Base-by-base conservation (phyloP, 1,140 invertebrate species). In the Euborellia annulipes region DNA sequence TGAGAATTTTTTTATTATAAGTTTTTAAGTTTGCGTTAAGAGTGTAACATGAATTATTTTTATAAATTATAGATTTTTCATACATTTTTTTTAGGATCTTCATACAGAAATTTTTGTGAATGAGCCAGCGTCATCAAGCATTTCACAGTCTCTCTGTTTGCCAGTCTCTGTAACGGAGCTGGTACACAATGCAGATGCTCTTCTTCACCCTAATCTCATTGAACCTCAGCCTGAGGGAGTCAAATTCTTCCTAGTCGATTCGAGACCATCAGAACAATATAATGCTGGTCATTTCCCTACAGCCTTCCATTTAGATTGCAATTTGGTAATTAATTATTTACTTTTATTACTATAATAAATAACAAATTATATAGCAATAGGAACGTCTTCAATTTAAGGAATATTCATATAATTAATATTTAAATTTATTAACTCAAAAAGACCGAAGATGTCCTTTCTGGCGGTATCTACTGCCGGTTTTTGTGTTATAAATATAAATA, bases 241-340 rank as follows among this genome's bases (percentile, higher is more conserved):
- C 9, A 76, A 84, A 55, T 98, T 96, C 65, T 98, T 98, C 67
- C 72, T 98, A 18, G 91, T 98, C 3, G 95, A 98, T 63, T 97
- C 92, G 64, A 71, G 94, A 55, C 89, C 93, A 13, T 82, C 90
- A 1, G 90, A 96, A 50, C 92, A 97, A 56, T 98, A 97, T 59
- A 97, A 96, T 68, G 79, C 81, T 50, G 94, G 94, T 1, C 92
- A 97, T 68, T 73, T 98, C 51, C 83, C 87, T 2, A 97, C 91
- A 40, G 93, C 95, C 36, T 98, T 98, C 70, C 94, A 97, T 68
- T 71, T 99, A 20, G 94, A 98, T 67, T 92, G 90, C 57, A 91
- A 90, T 66, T 69, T 97, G 56, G 79, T 82, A 61, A 61, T 65
- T 62, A 48, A 37, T 36, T 21, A 36, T 45, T 4, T 34, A 49